Conservation (phyloP, 2,888 invertebrate species). For the Monopis laevigella region DNA sequence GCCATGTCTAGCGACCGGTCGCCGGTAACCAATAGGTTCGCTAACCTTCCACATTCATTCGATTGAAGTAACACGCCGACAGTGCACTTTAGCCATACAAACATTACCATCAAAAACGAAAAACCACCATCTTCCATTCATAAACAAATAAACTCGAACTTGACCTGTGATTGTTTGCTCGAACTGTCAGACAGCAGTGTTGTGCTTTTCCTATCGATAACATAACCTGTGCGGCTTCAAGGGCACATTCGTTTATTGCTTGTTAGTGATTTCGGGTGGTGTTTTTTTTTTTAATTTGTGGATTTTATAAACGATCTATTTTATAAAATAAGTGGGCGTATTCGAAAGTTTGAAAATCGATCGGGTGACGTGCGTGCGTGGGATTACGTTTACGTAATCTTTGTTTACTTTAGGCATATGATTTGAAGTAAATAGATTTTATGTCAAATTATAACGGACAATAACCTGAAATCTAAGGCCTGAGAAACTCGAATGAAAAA, state of each 20-base stretch:
- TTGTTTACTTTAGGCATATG: slow-evolving; percentile 66
- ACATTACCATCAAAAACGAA: slow-evolving; percentile 21
- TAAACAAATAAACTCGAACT: slow-evolving; percentile 33
- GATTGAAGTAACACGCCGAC: slow-evolving; percentile 30
- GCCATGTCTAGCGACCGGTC: slow-evolving; percentile 30
- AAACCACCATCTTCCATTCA: slow-evolving; percentile 23
- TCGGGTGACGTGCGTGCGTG: slow-evolving; percentile 64
- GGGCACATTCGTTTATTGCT: slow-evolving; percentile 43
- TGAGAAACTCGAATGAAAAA: too few relatives aligned
- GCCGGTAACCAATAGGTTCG: slow-evolving; percentile 30
- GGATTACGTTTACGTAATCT: slow-evolving; percentile 66
- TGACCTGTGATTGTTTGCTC: slow-evolving; percentile 58
- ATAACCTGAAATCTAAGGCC: too few relatives aligned
- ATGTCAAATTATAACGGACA: too few relatives aligned
- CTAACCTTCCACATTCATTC: slow-evolving; percentile 38
- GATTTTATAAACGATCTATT: slow-evolving; percentile 2
- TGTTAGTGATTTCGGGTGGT: slow-evolving; percentile 42
- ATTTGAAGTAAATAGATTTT: too few relatives aligned
- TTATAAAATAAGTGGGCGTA: slow-evolving; percentile 49
- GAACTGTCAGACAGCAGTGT: slow-evolving; percentile 62
- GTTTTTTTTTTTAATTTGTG: slow-evolving; percentile 25
- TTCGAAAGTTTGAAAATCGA: slow-evolving; percentile 67
- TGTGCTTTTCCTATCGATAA: slow-evolving; percentile 60
- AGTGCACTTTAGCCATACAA: slow-evolving; percentile 22
- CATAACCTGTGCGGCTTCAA: slow-evolving; percentile 63